Evolutionary conservation across 2,113 vertebrate species (phyloP), one percentile per base, ranked within the genome.

Genomic region (Gavia stellata): DNA sequence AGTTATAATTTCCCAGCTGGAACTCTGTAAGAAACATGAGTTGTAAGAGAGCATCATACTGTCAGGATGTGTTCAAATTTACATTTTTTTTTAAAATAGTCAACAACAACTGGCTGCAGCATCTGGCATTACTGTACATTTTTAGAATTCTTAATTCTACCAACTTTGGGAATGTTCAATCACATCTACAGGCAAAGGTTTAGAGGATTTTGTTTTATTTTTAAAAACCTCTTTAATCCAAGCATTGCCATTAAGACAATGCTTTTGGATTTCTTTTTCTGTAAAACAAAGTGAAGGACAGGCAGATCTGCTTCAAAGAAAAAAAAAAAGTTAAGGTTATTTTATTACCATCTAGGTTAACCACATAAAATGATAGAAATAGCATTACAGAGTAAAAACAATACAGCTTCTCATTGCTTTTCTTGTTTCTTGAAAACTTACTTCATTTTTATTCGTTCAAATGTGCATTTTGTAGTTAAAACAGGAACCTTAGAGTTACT

Each of bases 1-100:
- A 53, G 68, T 82, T 96, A 77, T 81, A 49, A 77, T 86, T 95
- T 96, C 66, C 94, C 95, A 98, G 95, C 95, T 95, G 94, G 81
- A 96, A 94, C 47, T 53, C 65, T 58, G n/a, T 26, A 85, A 96
- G 91, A 95, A 90, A 62, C 53, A 11, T 40, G 88, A 91, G 55
- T n/a, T 85, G 67, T 67, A 75, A 97, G 74, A 92, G 67, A 92
- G 34, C 44, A 70, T 84, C 65, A 7, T 70, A 94, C 68, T 62
- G 53, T 90, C 65, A 85, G 62, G 81, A 85, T 73, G 58, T 85
- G 68, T 90, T 96, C 79, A 45, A 83, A 94, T 96, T 82, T 34
- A 63, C 88, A 42, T 63, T 65, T 93, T 70, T 93, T 74, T 90
- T 73, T 8, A 2, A 2, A 81, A 87, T 67, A 96, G 63, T 84